Evolutionary conservation across 2,113 vertebrate species (phyloP).

Genomic region (Oncorhynchus mykiss): DNA sequence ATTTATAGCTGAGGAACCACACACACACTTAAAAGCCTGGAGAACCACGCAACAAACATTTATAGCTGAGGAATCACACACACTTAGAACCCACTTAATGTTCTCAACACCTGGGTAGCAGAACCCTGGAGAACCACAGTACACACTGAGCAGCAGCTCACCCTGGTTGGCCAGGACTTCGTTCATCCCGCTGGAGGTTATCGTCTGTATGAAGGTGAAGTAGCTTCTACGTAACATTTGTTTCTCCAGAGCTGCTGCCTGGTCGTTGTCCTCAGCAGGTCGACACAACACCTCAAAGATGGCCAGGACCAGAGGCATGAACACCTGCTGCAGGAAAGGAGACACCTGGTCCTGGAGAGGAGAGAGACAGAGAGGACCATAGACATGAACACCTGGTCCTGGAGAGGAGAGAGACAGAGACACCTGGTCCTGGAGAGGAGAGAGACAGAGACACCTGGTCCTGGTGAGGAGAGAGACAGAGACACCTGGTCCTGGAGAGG

Average conservation of each 20-base stretch:
- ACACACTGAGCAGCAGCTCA: constrained; percentile 52
- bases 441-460: too few species aligned
- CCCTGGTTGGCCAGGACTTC: constrained; percentile 96
- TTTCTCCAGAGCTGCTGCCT: constrained; percentile 93
- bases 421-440: too few species aligned
- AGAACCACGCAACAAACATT: too few species aligned
- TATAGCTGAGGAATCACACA: too few species aligned
- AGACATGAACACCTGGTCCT: background rate
- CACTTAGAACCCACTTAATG: too few species aligned
- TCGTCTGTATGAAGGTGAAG: constrained; percentile 92
- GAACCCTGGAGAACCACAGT: background rate
- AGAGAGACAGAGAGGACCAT: background rate
- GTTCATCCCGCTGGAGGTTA: constrained; percentile 92
- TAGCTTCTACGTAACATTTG: constrained; percentile 96
- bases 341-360: constrained; percentile 86
- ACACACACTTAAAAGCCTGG: background rate
- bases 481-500: too few species aligned
- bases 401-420: background rate
- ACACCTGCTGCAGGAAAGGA: constrained; percentile 96
- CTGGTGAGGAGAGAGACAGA: too few species aligned
- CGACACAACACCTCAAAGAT: constrained; percentile 92
- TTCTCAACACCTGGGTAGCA: too few species aligned
- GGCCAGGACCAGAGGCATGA: constrained; percentile 93
- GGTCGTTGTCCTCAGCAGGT: constrained; percentile 97
- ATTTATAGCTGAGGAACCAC: too few species aligned